phyloP scores from a whole-genome alignment of 2,113 vertebrate genomes.

The Halichoerus grypus region DNA sequence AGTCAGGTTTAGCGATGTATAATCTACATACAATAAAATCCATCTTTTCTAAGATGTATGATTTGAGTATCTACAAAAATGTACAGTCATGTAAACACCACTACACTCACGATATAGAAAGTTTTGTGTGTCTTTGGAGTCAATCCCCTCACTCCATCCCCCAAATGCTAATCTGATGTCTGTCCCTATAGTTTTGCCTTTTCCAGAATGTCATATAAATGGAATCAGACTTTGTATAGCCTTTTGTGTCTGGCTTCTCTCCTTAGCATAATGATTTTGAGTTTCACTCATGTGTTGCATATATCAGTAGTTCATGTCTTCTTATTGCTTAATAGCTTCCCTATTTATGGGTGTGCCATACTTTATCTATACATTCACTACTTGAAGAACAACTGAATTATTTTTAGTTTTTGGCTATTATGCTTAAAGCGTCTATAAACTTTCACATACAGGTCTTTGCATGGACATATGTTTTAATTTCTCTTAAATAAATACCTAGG shows the following conservation, averaged over 20 bases:
- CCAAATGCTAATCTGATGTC: not conserved
- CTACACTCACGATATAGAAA: not conserved
- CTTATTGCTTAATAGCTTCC: not conserved
- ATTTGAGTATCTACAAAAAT: not conserved
- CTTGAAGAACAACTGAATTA: slow-evolving; percentile 23
- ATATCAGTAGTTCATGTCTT: not conserved
- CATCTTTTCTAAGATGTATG: not conserved
- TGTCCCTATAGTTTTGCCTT: not conserved
- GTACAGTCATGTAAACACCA: not conserved
- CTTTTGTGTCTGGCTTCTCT: not conserved
- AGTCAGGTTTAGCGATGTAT: not conserved
- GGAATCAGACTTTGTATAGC: not conserved
- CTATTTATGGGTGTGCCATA: not conserved
- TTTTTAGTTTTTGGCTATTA: slow-evolving; percentile 19
- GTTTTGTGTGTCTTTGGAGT: not conserved
- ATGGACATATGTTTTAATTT: slow-evolving; percentile 23
- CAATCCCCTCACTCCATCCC: not conserved
- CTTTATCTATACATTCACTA: not conserved
- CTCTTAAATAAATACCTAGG: slow-evolving; percentile 16
- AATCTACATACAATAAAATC: not conserved
- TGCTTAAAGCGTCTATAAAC: not conserved
- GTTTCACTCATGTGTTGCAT: not conserved
- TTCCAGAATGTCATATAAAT: not conserved
- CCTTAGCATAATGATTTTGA: slow-evolving; percentile 2
- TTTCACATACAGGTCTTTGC: not conserved